Evolutionary conservation across 1,140 invertebrate genomes (phyloP).

Genomic region (Helicorthomorpha holstii): DNA sequence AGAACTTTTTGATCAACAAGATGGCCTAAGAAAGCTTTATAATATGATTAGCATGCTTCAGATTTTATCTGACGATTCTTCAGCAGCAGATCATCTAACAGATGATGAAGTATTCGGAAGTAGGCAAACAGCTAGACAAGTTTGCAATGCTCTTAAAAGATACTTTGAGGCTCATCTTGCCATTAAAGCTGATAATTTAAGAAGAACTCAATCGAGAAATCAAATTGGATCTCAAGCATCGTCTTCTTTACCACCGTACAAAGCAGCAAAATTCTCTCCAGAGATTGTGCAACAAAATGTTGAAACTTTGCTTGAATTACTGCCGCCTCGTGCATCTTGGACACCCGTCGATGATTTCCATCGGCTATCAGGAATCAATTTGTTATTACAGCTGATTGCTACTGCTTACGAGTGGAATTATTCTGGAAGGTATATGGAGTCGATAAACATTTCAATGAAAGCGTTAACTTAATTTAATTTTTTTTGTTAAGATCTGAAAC

Average conservation of each 20-base stretch:
- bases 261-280: conserved; percentile 37
- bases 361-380: conserved; percentile 60
- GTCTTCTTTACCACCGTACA: conserved; percentile 25
- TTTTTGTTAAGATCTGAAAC: conserved; percentile 55
- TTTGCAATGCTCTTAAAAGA: conserved; percentile 71
- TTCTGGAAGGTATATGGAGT: conserved; percentile 50
- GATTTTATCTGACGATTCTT: conserved; percentile 50
- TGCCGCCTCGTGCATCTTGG: conserved; percentile 62
- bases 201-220: conserved; percentile 36
- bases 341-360: conserved; percentile 68
- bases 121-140: conserved; percentile 84
- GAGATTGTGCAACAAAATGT: conserved; percentile 72
- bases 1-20: conserved; percentile 79
- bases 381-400: conserved; percentile 70
- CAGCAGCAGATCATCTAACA: conserved; percentile 41
- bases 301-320: conserved; percentile 54
- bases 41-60: conserved; percentile 81
- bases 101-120: conserved; percentile 82
- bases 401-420: conserved; percentile 84
- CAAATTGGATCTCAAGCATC: conserved; percentile 17
- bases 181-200: conserved; percentile 61
- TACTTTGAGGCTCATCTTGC: conserved; percentile 85
- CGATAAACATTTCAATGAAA: background rate
- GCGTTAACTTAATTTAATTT: conserved; percentile 9
- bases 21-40: conserved; percentile 77